Evolutionary conservation across 2,113 vertebrate species (phyloP).

Genomic region (Podarcis cretensis): DNA sequence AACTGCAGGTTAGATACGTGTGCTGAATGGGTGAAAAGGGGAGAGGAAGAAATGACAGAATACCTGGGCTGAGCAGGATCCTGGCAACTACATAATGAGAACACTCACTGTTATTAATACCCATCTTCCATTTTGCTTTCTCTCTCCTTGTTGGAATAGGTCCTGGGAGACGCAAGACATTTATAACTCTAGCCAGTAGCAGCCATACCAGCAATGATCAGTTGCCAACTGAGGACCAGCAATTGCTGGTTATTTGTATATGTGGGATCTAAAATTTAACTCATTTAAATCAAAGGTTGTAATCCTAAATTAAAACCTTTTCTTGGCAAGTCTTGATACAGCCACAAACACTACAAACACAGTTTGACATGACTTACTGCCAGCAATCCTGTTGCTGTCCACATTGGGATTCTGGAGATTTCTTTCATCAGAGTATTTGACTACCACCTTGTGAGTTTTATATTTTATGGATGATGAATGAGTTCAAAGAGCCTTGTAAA

Average conservation of each 20-base stretch:
- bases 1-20: background rate
- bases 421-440: conserved; percentile 1
- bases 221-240: background rate
- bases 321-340: background rate
- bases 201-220: background rate
- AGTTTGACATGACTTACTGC: conserved; percentile 16
- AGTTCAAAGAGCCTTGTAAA: background rate
- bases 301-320: background rate
- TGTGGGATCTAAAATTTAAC: background rate
- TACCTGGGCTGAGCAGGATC: background rate
- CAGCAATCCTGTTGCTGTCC: background rate
- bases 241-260: no score
- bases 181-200: background rate
- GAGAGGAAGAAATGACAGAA: background rate
- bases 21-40: background rate
- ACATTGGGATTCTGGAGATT: background rate
- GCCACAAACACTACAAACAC: background rate
- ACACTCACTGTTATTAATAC: background rate
- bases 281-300: background rate
- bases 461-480: no score
- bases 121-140: background rate
- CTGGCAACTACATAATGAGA: background rate
- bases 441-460: conserved; percentile 4
- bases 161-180: background rate
- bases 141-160: background rate